These are phyloP conservation scores for Tribolium freemani DNA, from an alignment of 2,888 invertebrate genomes.

Conservation along the genomic window DNA sequence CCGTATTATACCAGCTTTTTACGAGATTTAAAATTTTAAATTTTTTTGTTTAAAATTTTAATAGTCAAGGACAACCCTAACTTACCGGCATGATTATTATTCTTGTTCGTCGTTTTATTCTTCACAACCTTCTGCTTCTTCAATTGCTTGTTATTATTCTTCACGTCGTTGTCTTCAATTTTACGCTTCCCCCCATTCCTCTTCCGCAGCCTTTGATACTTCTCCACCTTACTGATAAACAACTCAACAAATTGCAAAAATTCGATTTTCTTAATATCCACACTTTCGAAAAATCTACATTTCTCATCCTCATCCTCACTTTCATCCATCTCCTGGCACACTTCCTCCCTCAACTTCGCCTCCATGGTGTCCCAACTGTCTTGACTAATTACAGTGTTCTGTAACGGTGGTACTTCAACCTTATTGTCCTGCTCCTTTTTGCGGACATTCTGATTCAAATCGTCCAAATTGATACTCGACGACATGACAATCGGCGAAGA, in stretches of 20 bases:
- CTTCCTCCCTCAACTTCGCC: slow-evolving; percentile 62
- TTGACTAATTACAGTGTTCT: slow-evolving; percentile 60
- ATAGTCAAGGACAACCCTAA: too few species aligned
- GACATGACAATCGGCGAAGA: slow-evolving; percentile 21
- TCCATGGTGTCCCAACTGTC: slow-evolving; percentile 66
- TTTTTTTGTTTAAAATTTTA: too few species aligned
- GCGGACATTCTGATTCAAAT: slow-evolving; percentile 23
- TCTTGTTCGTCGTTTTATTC: neutral
- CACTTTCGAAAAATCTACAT: slow-evolving; percentile 46
- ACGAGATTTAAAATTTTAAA: too few species aligned
- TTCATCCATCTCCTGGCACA: slow-evolving; percentile 46
- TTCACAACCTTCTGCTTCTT: slow-evolving; percentile 6
- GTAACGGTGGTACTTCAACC: slow-evolving; percentile 36
- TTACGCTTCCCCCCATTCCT: slow-evolving; percentile 7
- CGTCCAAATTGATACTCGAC: slow-evolving; percentile 36
- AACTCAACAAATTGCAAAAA: slow-evolving; percentile 22
- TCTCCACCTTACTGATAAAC: slow-evolving; percentile 8
- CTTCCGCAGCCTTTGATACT: neutral
- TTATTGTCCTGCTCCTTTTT: slow-evolving; percentile 16
- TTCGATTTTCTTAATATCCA: slow-evolving; percentile 13
- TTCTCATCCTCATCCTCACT: slow-evolving; percentile 37
- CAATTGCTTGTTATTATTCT: slow-evolving; percentile 17
- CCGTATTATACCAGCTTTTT: too few species aligned
- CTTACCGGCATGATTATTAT: slow-evolving; percentile 22
- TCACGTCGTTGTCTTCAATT: slow-evolving; percentile 19